Evolutionary conservation across 2,888 invertebrate species (phyloP).

Genomic region (Ectropis crepuscularia): DNA sequence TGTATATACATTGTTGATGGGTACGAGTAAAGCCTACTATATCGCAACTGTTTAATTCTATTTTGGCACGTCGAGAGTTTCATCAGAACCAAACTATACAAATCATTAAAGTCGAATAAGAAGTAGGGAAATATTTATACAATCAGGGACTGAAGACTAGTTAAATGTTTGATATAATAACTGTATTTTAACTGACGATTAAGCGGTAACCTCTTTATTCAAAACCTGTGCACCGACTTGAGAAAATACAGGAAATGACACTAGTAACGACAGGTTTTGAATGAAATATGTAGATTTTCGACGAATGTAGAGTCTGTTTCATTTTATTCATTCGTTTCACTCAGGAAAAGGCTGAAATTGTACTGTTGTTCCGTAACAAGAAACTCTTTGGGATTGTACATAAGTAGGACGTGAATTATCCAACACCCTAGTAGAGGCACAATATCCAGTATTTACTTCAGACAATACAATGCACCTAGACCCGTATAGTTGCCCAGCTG

Average conservation of each 20-base stretch:
- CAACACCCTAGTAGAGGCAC: constrained; percentile 52
- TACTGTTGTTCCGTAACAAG: constrained; percentile 60
- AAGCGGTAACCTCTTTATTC: constrained; percentile 79
- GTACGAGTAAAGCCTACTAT: constrained; percentile 82
- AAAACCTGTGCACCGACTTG: constrained; percentile 80
- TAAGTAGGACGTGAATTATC: constrained; percentile 60
- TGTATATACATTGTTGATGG: constrained; percentile 85
- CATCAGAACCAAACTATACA: constrained; percentile 85
- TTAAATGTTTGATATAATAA: constrained; percentile 84
- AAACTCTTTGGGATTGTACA: constrained; percentile 68
- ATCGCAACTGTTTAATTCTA: constrained; percentile 85
- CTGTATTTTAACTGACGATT: constrained; percentile 82
- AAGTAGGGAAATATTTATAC: constrained; percentile 84
- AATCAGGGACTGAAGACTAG: constrained; percentile 85
- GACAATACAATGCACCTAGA: constrained; percentile 49
- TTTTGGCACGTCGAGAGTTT: constrained; percentile 83
- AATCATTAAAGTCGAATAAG: constrained; percentile 84
- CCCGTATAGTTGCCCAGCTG: constrained; percentile 55
- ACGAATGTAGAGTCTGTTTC: constrained; percentile 68
- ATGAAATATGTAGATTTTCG: constrained; percentile 78
- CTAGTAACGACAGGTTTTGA: constrained; percentile 81
- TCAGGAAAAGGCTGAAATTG: constrained; percentile 69
- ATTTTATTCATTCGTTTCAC: constrained; percentile 57
- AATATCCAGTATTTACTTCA: constrained; percentile 46
- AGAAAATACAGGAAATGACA: constrained; percentile 76